Evolutionary conservation across 2,113 vertebrate species (phyloP).

Genomic region (Caranx melampygus): DNA sequence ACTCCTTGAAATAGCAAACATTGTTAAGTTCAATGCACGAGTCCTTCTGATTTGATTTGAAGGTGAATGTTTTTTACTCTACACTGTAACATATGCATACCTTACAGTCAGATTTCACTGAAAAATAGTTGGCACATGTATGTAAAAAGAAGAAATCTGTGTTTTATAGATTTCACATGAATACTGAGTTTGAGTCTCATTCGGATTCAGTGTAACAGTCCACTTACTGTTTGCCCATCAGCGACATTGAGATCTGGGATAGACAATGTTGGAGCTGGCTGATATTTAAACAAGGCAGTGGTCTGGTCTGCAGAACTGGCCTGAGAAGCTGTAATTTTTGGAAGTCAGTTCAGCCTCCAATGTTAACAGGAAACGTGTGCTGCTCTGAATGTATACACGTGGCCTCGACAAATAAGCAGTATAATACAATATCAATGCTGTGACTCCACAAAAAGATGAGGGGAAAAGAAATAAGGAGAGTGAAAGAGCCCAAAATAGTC

Average conservation of each 20-base stretch:
- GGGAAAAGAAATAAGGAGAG: constrained; percentile 22
- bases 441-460: constrained; percentile 48
- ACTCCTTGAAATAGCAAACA: background rate
- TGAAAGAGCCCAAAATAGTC: constrained; percentile 34
- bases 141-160: background rate
- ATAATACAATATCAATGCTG: constrained; percentile 72
- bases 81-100: background rate
- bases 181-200: constrained; percentile 10
- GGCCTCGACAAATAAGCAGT: constrained; percentile 78
- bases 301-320: constrained; percentile 75
- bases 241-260: constrained; percentile 48
- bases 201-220: constrained; percentile 16
- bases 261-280: constrained; percentile 71
- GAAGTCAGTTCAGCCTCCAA: constrained; percentile 67
- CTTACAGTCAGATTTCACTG: background rate
- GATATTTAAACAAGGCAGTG: constrained; percentile 78
- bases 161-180: background rate
- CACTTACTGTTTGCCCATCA: constrained; percentile 26
- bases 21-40: background rate
- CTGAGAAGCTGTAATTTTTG: constrained; percentile 75
- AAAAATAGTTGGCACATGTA: background rate
- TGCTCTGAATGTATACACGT: constrained; percentile 75
- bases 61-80: background rate
- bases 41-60: background rate
- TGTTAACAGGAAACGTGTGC: constrained; percentile 81